A percentile compares a stretch with the other conserved stretches of the same genome.
These are phyloP conservation scores for Grammomys dolichurus DNA, from an alignment of 2,113 vertebrate species.

Conservation along the genomic window DNA sequence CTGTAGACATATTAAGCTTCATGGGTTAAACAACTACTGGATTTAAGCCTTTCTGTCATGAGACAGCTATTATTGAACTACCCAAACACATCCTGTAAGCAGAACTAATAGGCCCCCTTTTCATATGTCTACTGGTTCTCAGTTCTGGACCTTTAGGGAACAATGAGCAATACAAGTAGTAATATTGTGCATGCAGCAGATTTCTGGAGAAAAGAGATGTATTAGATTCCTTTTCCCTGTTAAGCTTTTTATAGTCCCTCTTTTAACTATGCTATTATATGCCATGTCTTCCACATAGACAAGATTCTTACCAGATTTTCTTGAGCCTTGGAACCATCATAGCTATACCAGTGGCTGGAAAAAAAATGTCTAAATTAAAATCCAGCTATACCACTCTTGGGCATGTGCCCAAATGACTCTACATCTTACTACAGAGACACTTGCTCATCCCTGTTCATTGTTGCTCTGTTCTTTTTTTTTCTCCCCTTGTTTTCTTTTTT, in stretches of 20 bases:
- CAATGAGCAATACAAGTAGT: not conserved
- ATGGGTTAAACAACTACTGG: not conserved
- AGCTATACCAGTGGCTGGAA: not conserved
- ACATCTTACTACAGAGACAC: not conserved
- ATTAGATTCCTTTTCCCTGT: not conserved
- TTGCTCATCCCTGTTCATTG: not conserved
- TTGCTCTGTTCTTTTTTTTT: too few species aligned
- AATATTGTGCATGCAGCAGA: not conserved
- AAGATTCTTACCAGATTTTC: not conserved
- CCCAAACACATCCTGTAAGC: not conserved
- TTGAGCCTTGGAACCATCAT: not conserved
- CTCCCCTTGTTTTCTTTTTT: too few species aligned
- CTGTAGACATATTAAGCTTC: not conserved
- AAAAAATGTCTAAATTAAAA: not conserved
- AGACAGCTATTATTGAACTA: not conserved
- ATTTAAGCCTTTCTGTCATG: not conserved
- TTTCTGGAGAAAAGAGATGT: conserved; percentile 3
- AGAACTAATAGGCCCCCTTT: not conserved
- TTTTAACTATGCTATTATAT: not conserved
- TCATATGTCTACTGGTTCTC: not conserved
- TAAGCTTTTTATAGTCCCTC: conserved; percentile 2
- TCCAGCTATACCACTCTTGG: not conserved
- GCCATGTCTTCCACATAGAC: conserved; percentile 5
- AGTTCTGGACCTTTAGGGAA: not conserved
- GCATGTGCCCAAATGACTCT: not conserved